Conservation (phyloP, 2,113 vertebrate genomes). For the Scartelaos histophorus region DNA sequence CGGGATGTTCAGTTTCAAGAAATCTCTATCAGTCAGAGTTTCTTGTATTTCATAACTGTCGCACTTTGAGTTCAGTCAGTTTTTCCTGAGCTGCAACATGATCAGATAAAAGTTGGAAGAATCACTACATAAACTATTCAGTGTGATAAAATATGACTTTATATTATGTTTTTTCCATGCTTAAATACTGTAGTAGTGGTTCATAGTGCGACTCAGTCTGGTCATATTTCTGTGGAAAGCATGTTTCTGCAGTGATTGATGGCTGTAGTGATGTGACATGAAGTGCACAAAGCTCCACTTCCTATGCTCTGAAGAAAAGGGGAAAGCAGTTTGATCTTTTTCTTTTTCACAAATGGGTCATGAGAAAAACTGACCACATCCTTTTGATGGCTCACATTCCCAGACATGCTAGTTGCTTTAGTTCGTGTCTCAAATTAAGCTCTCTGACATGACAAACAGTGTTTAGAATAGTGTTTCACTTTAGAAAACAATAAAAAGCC, state of each 20-base stretch:
- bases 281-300: constrained; percentile 39
- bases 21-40: not conserved
- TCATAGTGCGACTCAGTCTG: constrained; percentile 18
- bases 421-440: not conserved
- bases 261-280: constrained; percentile 34
- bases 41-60: not conserved
- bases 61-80: too few relatives aligned
- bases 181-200: not conserved
- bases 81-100: not conserved
- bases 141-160: not conserved
- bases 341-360: constrained; percentile 50
- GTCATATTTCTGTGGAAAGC: constrained; percentile 38
- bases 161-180: not conserved
- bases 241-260: constrained; percentile 37
- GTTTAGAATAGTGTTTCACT: not conserved
- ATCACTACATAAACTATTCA: not conserved
- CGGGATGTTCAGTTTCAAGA: not conserved
- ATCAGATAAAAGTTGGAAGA: too few relatives aligned
- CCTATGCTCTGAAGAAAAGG: constrained; percentile 7
- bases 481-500: not conserved
- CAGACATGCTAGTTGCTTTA: constrained; percentile 26
- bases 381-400: constrained; percentile 60
- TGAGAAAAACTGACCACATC: constrained; percentile 67
- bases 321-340: constrained; percentile 7
- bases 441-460: constrained; percentile 17